Evolutionary conservation across 2,113 vertebrate genomes (phyloP).

Genomic region (Lipotes vexillifer): DNA sequence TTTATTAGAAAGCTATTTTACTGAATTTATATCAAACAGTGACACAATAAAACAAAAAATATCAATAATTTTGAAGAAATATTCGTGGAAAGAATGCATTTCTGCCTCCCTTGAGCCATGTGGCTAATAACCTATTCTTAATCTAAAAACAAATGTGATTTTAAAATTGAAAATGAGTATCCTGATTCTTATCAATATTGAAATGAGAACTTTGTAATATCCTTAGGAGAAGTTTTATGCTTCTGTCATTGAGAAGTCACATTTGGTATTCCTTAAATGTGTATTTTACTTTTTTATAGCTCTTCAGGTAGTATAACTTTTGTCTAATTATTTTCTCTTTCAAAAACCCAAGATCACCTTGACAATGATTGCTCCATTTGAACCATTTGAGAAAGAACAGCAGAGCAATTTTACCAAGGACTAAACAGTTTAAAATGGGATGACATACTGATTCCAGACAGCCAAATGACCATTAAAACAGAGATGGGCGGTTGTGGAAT

Average conservation of each 20-base stretch:
- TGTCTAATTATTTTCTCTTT: constrained; percentile 16
- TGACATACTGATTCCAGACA: constrained; percentile 54
- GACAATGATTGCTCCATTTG: constrained; percentile 67
- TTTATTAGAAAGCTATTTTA: background rate
- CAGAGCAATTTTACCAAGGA: constrained; percentile 65
- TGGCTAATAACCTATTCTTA: background rate
- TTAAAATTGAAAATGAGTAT: background rate
- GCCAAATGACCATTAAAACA: constrained; percentile 65
- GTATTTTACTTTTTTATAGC: background rate
- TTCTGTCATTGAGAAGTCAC: background rate
- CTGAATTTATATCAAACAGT: background rate
- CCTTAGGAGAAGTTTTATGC: background rate
- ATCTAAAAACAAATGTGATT: background rate
- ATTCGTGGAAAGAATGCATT: background rate
- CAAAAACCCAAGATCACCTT: constrained; percentile 68
- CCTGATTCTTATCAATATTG: background rate
- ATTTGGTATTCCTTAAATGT: background rate
- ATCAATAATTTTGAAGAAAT: background rate
- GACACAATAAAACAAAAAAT: background rate
- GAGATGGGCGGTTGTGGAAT: constrained; percentile 26
- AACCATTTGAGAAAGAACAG: constrained; percentile 59
- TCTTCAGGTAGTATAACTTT: constrained; percentile 28
- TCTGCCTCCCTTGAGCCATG: background rate
- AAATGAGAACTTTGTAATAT: background rate
- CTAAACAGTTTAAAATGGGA: constrained; percentile 63